Percentiles rank a stretch among this genome's conserved stretches.
Evolutionary conservation across 2,888 invertebrate species (phyloP).

Genomic region (Tridacna crocea): DNA sequence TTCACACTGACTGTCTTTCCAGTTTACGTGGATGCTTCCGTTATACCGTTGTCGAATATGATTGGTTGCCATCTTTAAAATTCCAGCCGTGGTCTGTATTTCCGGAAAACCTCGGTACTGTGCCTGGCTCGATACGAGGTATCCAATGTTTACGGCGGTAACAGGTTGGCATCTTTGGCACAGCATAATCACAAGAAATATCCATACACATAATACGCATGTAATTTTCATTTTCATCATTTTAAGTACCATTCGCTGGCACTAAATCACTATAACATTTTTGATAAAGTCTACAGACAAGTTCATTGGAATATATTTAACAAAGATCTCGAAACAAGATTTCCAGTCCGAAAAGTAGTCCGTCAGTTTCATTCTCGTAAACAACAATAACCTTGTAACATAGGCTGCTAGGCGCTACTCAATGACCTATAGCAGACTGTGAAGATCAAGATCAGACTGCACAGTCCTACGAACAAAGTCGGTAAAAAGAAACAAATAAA

Average conservation of each 20-base stretch:
- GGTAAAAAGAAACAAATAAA: no score
- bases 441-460: no score
- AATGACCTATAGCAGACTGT: no score
- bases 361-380: no score
- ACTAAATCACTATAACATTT: no score
- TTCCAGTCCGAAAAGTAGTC: no score
- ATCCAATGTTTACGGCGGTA: constrained; percentile 31
- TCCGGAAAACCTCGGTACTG: constrained; percentile 47
- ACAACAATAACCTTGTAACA: no score
- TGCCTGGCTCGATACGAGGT: constrained; percentile 40
- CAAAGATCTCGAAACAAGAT: no score
- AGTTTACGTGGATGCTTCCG: constrained; percentile 24
- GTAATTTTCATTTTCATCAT: neutral
- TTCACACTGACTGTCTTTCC: constrained; percentile 55
- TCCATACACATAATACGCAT: neutral
- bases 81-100: constrained; percentile 45
- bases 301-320: no score
- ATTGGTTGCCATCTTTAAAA: constrained; percentile 43
- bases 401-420: no score
- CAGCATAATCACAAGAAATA: neutral
- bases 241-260: neutral
- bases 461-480: no score
- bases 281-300: no score
- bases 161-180: neutral
- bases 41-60: constrained; percentile 30